These are phyloP conservation scores for Podarcis cretensis DNA, from an alignment of 2,113 vertebrate species.

Conservation along the genomic window DNA sequence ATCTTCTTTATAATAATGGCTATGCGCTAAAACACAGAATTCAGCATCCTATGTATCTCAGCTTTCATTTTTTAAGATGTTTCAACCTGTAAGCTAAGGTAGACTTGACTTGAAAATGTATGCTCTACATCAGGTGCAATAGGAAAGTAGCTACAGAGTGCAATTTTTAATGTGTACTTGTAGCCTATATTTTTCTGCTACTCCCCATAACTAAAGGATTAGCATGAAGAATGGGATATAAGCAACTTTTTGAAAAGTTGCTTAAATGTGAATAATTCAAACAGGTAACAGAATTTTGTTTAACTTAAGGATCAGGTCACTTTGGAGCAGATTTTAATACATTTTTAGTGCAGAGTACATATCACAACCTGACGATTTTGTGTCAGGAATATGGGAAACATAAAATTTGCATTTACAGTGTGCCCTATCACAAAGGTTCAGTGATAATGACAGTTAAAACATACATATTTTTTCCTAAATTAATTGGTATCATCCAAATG, in stretches of 20 bases:
- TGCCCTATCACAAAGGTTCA: neutral
- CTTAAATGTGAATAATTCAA: neutral
- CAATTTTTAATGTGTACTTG: neutral
- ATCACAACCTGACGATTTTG: neutral
- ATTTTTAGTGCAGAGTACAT: neutral
- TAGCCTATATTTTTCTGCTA: neutral
- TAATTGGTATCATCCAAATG: slow-evolving; percentile 71
- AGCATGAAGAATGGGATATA: neutral
- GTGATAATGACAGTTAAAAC: too few species aligned
- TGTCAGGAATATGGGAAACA: neutral
- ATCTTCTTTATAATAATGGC: neutral
- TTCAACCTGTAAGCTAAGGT: neutral
- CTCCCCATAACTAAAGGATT: neutral
- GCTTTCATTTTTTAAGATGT: neutral
- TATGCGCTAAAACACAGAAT: neutral
- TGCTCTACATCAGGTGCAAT: neutral
- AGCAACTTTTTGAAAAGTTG: neutral
- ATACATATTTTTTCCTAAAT: slow-evolving; percentile 33
- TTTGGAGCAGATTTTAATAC: neutral
- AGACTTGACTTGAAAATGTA: neutral
- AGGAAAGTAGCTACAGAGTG: neutral
- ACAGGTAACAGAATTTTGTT: neutral
- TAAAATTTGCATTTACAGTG: neutral
- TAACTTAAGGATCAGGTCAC: neutral
- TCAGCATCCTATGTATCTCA: neutral